Percentiles rank a stretch among this genome's conserved stretches.
phyloP scores from a whole-genome alignment of 1,140 invertebrate species.

The Lethrus apterus region DNA sequence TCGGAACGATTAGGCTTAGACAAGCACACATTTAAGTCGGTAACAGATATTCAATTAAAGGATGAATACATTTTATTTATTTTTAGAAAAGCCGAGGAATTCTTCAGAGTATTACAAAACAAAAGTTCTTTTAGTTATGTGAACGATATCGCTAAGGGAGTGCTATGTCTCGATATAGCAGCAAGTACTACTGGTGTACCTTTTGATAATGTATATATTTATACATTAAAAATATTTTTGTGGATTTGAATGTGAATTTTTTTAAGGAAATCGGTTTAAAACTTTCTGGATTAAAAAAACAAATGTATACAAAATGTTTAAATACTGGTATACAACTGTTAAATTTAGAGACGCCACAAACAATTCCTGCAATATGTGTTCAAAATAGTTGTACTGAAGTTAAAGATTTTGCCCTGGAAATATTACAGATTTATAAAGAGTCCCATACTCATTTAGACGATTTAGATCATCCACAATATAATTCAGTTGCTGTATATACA shows the following conservation, averaged over 20 bases:
- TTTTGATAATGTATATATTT: slow-evolving; percentile 32
- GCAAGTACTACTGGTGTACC: slow-evolving; percentile 18
- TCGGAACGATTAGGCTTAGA: too few species aligned
- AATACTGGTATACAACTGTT: slow-evolving; percentile 42
- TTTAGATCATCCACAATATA: slow-evolving; percentile 42
- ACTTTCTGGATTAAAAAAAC: slow-evolving; percentile 38
- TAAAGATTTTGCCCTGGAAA: slow-evolving; percentile 36
- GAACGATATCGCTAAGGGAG: slow-evolving; percentile 29
- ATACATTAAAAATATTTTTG: not conserved
- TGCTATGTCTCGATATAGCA: slow-evolving; percentile 36
- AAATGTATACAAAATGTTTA: slow-evolving; percentile 38
- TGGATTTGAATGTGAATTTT: slow-evolving; percentile 4
- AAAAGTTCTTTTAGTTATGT: slow-evolving; percentile 27
- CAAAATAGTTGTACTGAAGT: slow-evolving; percentile 39
- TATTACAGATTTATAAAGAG: slow-evolving; percentile 35
- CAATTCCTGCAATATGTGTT: slow-evolving; percentile 40
- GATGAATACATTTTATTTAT: slow-evolving; percentile 7
- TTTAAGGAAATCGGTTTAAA: slow-evolving; percentile 38
- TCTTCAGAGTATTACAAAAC: slow-evolving; percentile 27
- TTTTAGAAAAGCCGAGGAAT: slow-evolving; percentile 36
- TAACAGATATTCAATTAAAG: too few species aligned
- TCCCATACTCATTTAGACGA: slow-evolving; percentile 29
- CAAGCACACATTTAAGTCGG: too few species aligned
- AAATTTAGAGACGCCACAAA: slow-evolving; percentile 37
- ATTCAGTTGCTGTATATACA: slow-evolving; percentile 40